These are phyloP conservation scores for Catostomus latipinnis DNA, from an alignment of 2,797 vertebrate genomes.

Conservation along the genomic window DNA sequence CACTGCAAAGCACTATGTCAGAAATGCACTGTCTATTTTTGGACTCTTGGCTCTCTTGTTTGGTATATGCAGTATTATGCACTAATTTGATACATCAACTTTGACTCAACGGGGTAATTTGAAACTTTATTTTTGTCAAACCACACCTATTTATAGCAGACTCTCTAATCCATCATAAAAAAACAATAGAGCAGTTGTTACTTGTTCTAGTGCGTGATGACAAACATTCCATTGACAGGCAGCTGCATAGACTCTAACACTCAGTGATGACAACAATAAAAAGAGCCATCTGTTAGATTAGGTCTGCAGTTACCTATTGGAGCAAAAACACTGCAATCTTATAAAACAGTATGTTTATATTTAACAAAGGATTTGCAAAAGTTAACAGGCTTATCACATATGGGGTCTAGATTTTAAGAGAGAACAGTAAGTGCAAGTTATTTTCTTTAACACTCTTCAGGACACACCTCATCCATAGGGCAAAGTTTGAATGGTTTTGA, in stretches of 20 bases:
- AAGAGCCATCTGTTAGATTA: conserved; percentile 47
- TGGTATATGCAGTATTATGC: conserved; percentile 53
- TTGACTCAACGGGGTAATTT: conserved; percentile 52
- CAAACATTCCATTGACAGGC: conserved; percentile 57
- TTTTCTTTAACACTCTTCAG: conserved; percentile 5
- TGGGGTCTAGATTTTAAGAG: conserved; percentile 22
- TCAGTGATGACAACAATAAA: conserved; percentile 53
- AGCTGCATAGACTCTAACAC: conserved; percentile 57
- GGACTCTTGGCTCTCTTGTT: conserved; percentile 48
- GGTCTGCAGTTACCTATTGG: no score
- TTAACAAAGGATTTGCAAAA: conserved; percentile 41
- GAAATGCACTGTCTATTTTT: conserved; percentile 47
- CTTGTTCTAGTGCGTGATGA: conserved; percentile 26
- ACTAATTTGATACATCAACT: conserved; percentile 40
- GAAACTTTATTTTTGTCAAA: conserved; percentile 62
- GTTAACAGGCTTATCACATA: conserved; percentile 35
- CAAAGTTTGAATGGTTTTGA: neutral
- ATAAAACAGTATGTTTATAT: conserved; percentile 42
- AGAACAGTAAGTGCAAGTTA: neutral
- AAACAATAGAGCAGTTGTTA: conserved; percentile 71
- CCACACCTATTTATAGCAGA: conserved; percentile 65
- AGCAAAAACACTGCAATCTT: conserved; percentile 26
- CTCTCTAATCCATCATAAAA: conserved; percentile 58
- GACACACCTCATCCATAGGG: neutral
- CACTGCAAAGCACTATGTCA: conserved; percentile 14